Base-by-base conservation (phyloP, 2,113 vertebrate genomes). In the Myiozetetes cayanensis region DNA sequence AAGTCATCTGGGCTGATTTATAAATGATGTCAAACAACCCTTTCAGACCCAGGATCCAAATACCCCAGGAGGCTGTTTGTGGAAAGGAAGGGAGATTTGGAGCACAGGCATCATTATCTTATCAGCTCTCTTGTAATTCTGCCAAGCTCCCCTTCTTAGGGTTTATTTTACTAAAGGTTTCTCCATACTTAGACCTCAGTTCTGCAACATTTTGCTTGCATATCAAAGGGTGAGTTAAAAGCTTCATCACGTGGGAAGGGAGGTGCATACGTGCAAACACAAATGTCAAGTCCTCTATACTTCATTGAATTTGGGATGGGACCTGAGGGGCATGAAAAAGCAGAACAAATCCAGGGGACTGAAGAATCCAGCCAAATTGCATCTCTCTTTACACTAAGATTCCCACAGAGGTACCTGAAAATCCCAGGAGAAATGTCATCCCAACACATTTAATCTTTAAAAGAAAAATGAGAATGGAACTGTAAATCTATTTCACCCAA, bases 141-240 rank as follows among this genome's bases (percentile, higher is more conserved):
- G 50, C 27, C 70, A 87, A 75, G 33, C 12, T 87, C 52, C 33
- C 8, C 55, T 83, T 84, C 82, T 79, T 39, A 25, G 7, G 39
- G 22, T 30, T 91, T 90, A 33, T 77, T 85, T 85, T n/a, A 67
- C 25, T 58, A 87, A 85, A 58, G 27, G 7, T 62, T 72, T 62
- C 76, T 52, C 35, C 50, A 33, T 9, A 20, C 33, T 85, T 22
- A 72, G 35, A 43, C 9, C 44, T 63, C 62, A 53, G 28, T 49
- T 65, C 56, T 87, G 55, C 30, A 63, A 28, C 14, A 27, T 44
- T 91, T 63, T 91, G 21, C 28, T 65, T 89, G 61, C 56, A 79
- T 75, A 81, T 85, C 93, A 93, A 84, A 96, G 90, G 56, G 6
- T 24, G 74, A 82, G 70, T 73, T 84, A 82, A 85, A 89, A 82